Evolutionary conservation across 2,113 vertebrate species (phyloP).

Genomic region (Oreochromis tanganicae): DNA sequence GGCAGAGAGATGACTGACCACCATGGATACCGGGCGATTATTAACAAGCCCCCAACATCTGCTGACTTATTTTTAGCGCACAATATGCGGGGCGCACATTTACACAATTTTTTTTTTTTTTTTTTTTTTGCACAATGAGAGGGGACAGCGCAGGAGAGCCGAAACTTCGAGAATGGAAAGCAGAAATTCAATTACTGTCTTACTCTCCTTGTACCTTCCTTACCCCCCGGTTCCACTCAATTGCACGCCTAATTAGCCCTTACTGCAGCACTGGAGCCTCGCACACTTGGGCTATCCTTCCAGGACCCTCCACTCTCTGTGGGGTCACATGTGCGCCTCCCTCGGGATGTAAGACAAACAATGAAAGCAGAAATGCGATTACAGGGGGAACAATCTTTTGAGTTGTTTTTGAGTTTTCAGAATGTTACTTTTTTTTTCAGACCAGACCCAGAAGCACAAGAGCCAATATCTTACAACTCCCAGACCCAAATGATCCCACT

Average conservation of each 20-base stretch:
- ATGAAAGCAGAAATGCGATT: conserved; percentile 1
- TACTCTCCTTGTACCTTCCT: neutral
- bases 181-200: conserved; percentile 37
- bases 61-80: conserved; percentile 75
- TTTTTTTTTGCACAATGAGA: neutral
- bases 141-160: neutral
- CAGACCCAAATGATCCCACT: neutral
- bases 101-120: neutral
- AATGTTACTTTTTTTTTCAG: neutral
- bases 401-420: neutral
- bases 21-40: conserved; percentile 72
- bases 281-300: neutral
- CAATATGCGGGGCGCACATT: conserved; percentile 16
- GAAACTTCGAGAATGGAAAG: conserved; percentile 11
- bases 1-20: conserved; percentile 49
- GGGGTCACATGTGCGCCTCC: conserved; percentile 11
- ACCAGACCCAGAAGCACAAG: neutral
- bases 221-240: conserved; percentile 51
- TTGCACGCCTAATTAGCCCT: conserved; percentile 56
- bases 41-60: conserved; percentile 74
- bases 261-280: neutral
- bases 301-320: neutral
- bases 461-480: neutral
- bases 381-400: neutral
- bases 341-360: neutral